These are phyloP conservation scores for Neolamprologus hecqui DNA, from an alignment of 2,113 vertebrate genomes.

Conservation along the genomic window DNA sequence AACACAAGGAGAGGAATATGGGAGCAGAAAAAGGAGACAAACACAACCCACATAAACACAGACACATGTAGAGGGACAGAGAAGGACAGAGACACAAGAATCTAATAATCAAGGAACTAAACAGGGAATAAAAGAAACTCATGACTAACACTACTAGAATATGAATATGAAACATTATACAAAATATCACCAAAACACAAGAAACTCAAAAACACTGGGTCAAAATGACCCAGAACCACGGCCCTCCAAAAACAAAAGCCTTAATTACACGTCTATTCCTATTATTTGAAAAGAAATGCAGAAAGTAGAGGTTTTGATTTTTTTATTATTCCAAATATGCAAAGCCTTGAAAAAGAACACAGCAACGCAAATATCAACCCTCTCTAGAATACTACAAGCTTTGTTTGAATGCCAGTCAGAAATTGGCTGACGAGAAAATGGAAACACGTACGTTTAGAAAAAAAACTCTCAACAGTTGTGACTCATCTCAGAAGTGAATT, in stretches of 20 bases:
- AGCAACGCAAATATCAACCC: constrained; percentile 16
- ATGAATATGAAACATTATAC: background rate
- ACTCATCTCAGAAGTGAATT: constrained; percentile 13
- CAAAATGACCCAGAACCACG: background rate
- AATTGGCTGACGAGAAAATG: constrained; percentile 21
- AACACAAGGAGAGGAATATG: background rate
- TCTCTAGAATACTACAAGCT: constrained; percentile 30
- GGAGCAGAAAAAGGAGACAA: background rate
- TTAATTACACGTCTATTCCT: background rate
- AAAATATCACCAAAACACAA: background rate
- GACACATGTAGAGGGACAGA: background rate
- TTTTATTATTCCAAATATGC: constrained; percentile 16
- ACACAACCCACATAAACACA: background rate
- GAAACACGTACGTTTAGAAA: constrained; percentile 10
- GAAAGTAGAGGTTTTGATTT: background rate
- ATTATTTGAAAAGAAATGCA: background rate
- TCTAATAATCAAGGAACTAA: background rate
- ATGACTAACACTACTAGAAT: background rate
- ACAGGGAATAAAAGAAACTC: background rate
- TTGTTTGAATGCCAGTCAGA: constrained; percentile 49
- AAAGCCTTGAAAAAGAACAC: background rate
- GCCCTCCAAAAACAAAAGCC: background rate
- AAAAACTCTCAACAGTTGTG: constrained; percentile 14
- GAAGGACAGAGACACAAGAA: background rate
- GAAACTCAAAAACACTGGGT: background rate